Base-by-base conservation (phyloP, 2,113 vertebrate species). In the Acrocephalus arundinaceus region DNA sequence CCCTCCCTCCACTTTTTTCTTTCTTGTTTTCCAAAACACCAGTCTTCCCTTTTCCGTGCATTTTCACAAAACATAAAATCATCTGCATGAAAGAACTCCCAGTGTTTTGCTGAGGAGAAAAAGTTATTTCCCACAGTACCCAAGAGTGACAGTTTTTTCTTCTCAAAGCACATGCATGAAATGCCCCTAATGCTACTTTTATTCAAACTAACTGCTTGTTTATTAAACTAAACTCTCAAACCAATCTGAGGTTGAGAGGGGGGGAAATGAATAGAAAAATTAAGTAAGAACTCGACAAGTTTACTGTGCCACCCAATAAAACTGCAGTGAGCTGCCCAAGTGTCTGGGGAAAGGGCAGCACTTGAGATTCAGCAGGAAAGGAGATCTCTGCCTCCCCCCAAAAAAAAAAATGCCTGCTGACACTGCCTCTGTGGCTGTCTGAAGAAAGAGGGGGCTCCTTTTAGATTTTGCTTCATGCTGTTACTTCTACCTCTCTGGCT, bases 191-290 rank as follows among this genome's bases (percentile, higher is more conserved):
- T 57, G 71, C 71, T 77, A 89, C 77, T 93, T 92, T 83, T 90
- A 94, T 95, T 92, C 91, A 90, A 86, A 85, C 76, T 85, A 89
- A 80, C 67, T 89, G 89, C 91, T 73, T 78, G 39, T 81, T 93
- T 87, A 75, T 83, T 95, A 80, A 83, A 83, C 76, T 59, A 49
- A 95, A 78, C 41, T 92, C 74, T 87, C 67, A 89, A 87, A 82
- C 35, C 54, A 52, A 80, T 66, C 55, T 11, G 62, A 51, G 37
- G 52, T 83, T 62, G 45, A 45, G 66, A 39, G n/a, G 30, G 22
- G 59, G 17, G 58, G n/a, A 68, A 84, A 67, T 6, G 9, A 27
- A 33, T 49, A 28, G 8, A 14, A 25, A 51, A 59, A 51, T 3
- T 21, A 28, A 14, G 49, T 5, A 59, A 89, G 81, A 62, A 28